phyloP scores from a whole-genome alignment of 2,113 vertebrate species.

The Chaetodon auriga region DNA sequence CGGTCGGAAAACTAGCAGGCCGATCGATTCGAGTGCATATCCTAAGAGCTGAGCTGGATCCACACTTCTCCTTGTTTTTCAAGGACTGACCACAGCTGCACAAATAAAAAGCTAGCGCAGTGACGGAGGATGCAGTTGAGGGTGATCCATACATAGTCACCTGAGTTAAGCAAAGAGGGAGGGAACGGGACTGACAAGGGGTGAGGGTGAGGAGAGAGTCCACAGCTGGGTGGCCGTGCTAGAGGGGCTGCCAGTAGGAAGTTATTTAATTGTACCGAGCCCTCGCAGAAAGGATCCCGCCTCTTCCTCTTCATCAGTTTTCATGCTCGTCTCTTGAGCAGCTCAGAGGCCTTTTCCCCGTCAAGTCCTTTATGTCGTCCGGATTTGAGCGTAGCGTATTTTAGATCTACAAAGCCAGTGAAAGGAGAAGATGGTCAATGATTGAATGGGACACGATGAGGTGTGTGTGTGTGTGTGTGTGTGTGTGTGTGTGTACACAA shows the following conservation, averaged over 20 bases:
- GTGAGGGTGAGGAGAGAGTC: neutral
- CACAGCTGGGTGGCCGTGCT: slow-evolving; percentile 5
- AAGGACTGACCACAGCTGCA: slow-evolving; percentile 51
- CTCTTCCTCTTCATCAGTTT: slow-evolving; percentile 16
- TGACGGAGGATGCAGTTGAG: slow-evolving; percentile 15
- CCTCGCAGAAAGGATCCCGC: neutral
- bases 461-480: slow-evolving; percentile 15
- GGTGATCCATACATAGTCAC: slow-evolving; percentile 55
- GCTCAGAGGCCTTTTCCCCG: neutral
- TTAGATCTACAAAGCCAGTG: slow-evolving; percentile 66
- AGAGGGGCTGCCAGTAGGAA: neutral
- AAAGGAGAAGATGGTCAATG: neutral
- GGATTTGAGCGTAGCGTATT: slow-evolving; percentile 73
- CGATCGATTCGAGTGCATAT: slow-evolving; percentile 5
- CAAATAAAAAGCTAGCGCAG: slow-evolving; percentile 38
- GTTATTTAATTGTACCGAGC: neutral
- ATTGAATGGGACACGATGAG: neutral
- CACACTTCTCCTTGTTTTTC: slow-evolving; percentile 31
- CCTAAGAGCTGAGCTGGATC: neutral
- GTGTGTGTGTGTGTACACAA: neutral
- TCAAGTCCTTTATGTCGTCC: slow-evolving; percentile 61
- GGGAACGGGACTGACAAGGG: neutral
- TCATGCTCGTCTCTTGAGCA: neutral
- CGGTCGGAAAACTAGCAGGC: neutral
- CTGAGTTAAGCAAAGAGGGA: slow-evolving; percentile 53